These are phyloP conservation scores for Sphaerodactylus townsendi DNA, from an alignment of 2,113 vertebrate species.

Conservation along the genomic window DNA sequence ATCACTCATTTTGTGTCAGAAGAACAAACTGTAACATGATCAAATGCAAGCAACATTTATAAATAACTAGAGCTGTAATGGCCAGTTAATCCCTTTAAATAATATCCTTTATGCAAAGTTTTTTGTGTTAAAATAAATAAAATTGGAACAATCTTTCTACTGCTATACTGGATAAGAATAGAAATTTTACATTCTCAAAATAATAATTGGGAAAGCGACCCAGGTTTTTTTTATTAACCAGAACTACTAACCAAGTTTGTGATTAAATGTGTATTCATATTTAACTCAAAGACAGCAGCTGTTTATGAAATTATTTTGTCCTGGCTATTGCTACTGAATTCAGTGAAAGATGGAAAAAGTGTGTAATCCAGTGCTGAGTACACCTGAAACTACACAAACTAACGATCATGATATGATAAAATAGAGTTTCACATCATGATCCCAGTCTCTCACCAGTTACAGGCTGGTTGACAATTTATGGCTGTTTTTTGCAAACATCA, in stretches of 20 bases:
- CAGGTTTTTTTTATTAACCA: not conserved
- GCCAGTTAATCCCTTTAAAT: not conserved
- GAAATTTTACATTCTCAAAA: too few relatives aligned
- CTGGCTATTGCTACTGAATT: not conserved
- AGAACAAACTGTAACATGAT: not conserved
- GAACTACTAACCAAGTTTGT: not conserved
- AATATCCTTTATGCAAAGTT: not conserved
- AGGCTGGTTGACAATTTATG: too few relatives aligned
- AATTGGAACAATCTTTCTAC: accelerated
- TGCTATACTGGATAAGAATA: not conserved
- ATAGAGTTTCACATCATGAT: not conserved
- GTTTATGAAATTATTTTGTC: not conserved
- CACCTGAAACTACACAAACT: not conserved
- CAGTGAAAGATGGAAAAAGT: not conserved
- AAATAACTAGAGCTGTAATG: not conserved
- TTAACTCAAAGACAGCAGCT: not conserved
- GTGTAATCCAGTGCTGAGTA: not conserved
- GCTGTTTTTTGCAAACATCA: not conserved
- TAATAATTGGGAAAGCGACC: not conserved
- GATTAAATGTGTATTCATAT: not conserved
- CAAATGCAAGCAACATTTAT: not conserved
- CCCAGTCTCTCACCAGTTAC: too few relatives aligned
- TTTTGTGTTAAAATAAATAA: not conserved
- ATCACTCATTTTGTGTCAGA: not conserved
- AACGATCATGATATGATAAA: not conserved